Evolutionary conservation across 2,888 invertebrate species (phyloP), one percentile per base, ranked within the genome.

Genomic region (Lucinisca nassula): DNA sequence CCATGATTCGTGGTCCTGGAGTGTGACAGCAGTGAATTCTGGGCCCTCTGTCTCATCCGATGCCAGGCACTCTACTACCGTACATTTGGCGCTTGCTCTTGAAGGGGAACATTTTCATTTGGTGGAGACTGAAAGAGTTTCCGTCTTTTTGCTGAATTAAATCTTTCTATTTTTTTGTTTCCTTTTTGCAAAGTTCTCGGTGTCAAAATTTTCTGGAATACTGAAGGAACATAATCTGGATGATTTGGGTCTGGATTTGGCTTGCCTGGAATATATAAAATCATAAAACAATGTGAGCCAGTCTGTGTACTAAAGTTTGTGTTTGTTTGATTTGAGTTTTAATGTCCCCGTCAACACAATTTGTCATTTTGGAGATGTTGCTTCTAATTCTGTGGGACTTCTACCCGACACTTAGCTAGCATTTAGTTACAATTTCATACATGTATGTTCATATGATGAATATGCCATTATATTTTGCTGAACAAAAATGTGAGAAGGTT

Each of bases 231-330:
- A 24, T 35, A 35, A n/a, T 76, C 76, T 49, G 76, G 55, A 58
- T 76, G 76, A 21, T 35, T 17, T n/a, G 55, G 58, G 55, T 76
- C 76, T n/a, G 24, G 4, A 24, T 35, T 76, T 0, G n/a, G 76
- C 58, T 76, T 76, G 0, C 76, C 76, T 76, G 55, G n/a, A 55
- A 75, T n/a, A n/a, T n/a, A n/a, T n/a, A n/a, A n/a, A n/a, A n/a
- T n/a, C n/a, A n/a, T n/a, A n/a, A n/a, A n/a, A n/a, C n/a, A n/a
- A n/a, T n/a, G n/a, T n/a, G n/a, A n/a, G n/a, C n/a, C n/a, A n/a
- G n/a, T n/a, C n/a, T n/a, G n/a, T n/a, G n/a, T n/a, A n/a, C n/a
- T n/a, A n/a, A n/a, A n/a, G n/a, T n/a, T n/a, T n/a, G n/a, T n/a
- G n/a, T n/a, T n/a, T n/a, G n/a, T n/a, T n/a, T n/a, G n/a, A n/a